These are phyloP conservation scores for Onchidella celtica DNA, from an alignment of 2,888 invertebrate species.

Conservation along the genomic window DNA sequence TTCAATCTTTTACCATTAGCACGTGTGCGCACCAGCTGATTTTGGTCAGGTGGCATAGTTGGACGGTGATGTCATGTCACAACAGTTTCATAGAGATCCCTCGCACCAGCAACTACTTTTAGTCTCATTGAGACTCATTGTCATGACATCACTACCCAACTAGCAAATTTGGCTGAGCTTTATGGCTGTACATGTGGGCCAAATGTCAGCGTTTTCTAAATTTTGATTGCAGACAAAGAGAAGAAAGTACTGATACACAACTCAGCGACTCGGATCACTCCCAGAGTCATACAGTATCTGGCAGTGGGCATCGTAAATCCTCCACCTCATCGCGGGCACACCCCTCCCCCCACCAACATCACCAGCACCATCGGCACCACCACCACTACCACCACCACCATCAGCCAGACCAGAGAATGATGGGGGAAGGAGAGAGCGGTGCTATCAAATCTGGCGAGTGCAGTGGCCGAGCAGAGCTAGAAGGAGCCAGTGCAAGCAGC, in stretches of 20 bases:
- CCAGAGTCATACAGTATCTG: slow-evolving; percentile 58
- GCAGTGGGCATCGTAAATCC: slow-evolving; percentile 28
- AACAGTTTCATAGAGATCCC: too few species aligned
- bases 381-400: not conserved
- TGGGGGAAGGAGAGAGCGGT: slow-evolving; percentile 48
- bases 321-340: not conserved
- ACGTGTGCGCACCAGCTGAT: too few species aligned
- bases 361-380: not conserved
- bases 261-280: slow-evolving; percentile 66
- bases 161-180: too few species aligned
- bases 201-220: too few species aligned
- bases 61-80: too few species aligned
- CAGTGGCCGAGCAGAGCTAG: slow-evolving; percentile 60
- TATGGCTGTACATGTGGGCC: too few species aligned
- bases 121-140: too few species aligned
- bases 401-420: slow-evolving; percentile 51
- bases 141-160: too few species aligned
- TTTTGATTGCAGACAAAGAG: slow-evolving; percentile 10
- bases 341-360: not conserved
- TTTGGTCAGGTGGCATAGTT: too few species aligned
- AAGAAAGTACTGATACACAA: slow-evolving; percentile 49
- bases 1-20: too few species aligned
- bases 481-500: slow-evolving; percentile 73
- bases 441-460: not conserved
- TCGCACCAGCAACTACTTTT: too few species aligned